Conservation (phyloP, 2,113 vertebrate genomes). For the Tylochromis polylepis region DNA sequence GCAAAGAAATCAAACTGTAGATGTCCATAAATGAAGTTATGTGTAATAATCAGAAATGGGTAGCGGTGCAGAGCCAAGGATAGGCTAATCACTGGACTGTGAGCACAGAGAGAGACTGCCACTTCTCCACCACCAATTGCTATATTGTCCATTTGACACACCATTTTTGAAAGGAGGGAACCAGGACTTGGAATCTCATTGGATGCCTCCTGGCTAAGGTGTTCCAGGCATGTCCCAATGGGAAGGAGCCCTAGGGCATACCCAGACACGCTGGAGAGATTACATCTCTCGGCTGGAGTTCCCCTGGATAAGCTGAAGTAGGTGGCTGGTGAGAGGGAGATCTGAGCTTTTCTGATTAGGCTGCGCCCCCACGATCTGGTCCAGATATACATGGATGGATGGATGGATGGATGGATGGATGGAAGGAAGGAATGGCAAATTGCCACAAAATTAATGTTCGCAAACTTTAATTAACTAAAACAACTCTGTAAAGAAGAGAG, state of each 20-base stretch:
- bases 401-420: background rate
- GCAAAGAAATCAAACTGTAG: too few species aligned
- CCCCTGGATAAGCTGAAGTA: background rate
- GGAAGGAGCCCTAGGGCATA: too few species aligned
- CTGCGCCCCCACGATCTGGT: background rate
- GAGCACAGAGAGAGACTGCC: too few species aligned
- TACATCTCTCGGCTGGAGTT: background rate
- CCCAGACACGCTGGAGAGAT: background rate
- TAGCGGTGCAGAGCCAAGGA: too few species aligned
- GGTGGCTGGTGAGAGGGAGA: background rate
- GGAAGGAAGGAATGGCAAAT: background rate
- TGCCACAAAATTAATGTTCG: background rate
- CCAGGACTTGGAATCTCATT: too few species aligned
- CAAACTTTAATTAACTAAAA: background rate
- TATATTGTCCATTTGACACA: too few species aligned
- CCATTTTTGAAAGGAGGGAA: too few species aligned
- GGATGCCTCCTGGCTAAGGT: background rate
- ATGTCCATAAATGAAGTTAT: too few species aligned
- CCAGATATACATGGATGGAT: background rate
- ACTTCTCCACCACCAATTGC: too few species aligned
- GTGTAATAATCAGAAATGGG: too few species aligned
- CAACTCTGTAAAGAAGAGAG: background rate
- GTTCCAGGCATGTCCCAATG: background rate
- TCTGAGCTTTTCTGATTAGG: background rate
- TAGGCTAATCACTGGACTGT: too few species aligned